Evolutionary conservation across 2,113 vertebrate species (phyloP).

Genomic region (Gallinago media): DNA sequence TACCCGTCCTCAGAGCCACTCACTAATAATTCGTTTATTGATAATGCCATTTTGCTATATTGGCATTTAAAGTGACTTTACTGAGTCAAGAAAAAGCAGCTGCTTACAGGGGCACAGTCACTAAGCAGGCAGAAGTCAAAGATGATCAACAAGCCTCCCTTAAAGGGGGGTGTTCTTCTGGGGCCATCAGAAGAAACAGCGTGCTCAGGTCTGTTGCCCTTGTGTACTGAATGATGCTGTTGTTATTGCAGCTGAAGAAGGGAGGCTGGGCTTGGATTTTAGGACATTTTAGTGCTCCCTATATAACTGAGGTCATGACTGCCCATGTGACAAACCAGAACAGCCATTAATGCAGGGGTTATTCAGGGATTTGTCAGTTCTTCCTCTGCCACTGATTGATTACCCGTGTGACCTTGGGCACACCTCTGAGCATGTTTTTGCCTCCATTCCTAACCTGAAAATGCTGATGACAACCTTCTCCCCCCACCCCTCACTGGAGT

Average conservation of each 20-base stretch:
- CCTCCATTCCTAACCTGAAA: neutral
- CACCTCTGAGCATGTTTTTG: neutral
- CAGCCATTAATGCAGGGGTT: neutral
- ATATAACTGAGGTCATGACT: neutral
- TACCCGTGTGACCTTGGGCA: neutral
- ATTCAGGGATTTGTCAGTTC: neutral
- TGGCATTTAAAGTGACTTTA: neutral
- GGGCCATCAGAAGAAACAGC: rapidly evolving
- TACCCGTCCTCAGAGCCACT: neutral
- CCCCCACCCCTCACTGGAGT: neutral
- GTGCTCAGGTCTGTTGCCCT: neutral
- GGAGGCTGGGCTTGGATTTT: neutral
- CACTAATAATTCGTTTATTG: rapidly evolving
- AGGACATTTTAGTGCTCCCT: neutral
- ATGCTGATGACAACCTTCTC: rapidly evolving
- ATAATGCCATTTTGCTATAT: neutral
- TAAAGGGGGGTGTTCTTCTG: neutral
- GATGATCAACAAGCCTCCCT: neutral
- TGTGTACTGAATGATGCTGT: neutral
- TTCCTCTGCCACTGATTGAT: neutral
- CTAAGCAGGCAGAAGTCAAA: neutral
- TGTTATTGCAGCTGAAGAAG: neutral
- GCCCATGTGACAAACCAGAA: neutral
- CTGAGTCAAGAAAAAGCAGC: neutral
- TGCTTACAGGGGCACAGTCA: neutral